Evolutionary conservation across 2,888 invertebrate species (phyloP).

Genomic region (Tigriopus californicus): DNA sequence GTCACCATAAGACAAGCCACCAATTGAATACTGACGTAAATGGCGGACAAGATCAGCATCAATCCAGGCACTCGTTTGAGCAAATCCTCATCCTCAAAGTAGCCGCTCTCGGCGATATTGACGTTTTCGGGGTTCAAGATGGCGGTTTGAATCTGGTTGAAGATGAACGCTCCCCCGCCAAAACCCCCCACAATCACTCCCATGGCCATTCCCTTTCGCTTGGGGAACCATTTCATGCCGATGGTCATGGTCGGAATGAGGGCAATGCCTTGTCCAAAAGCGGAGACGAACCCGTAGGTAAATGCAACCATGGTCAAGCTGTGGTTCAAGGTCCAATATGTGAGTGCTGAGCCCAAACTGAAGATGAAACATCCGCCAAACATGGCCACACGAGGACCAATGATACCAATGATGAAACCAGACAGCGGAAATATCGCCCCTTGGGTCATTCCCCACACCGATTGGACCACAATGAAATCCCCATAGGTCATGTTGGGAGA

Average conservation of each 20-base stretch:
- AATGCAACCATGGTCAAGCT: constrained; percentile 13
- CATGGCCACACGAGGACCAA: constrained; percentile 9
- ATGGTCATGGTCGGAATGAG: constrained; percentile 13
- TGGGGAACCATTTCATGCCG: constrained; percentile 26
- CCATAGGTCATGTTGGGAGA: constrained; percentile 12
- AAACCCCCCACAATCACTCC: constrained; percentile 26
- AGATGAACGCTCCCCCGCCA: constrained; percentile 26
- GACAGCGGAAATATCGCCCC: constrained; percentile 11
- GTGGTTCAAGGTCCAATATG: constrained; percentile 6
- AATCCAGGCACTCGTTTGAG: constrained; percentile 23
- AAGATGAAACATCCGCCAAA: background rate
- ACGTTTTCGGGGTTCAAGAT: constrained; percentile 26
- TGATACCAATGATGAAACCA: constrained; percentile 12
- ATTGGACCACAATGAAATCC: constrained; percentile 14
- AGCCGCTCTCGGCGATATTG: background rate
- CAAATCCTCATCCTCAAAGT: constrained; percentile 22
- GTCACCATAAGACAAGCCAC: constrained; percentile 23
- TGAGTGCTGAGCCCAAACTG: constrained; percentile 11
- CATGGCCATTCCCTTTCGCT: constrained; percentile 24
- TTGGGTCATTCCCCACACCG: constrained; percentile 15
- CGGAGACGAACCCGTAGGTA: constrained; percentile 15
- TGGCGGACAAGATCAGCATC: constrained; percentile 24
- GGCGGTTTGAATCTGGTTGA: constrained; percentile 26
- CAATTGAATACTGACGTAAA: constrained; percentile 23
- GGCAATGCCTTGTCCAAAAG: constrained; percentile 15